Evolutionary conservation across 2,113 vertebrate species (phyloP), one percentile per base, ranked within the genome.

Genomic region (Zonotrichia leucophrys): DNA sequence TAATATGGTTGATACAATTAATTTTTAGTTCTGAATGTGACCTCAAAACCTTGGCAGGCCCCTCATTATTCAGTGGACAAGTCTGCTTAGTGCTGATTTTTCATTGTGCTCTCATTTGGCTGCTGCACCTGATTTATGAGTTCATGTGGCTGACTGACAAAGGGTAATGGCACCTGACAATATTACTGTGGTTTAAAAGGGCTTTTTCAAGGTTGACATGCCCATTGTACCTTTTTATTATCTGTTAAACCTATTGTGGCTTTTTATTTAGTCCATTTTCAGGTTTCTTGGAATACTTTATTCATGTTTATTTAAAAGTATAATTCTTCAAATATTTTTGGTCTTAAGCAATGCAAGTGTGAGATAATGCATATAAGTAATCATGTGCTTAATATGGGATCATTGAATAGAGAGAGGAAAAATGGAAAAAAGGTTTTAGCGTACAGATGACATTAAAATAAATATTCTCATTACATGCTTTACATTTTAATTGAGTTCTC

Each of bases 161-260:
- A 91, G 56, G 73, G n/a, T 76, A 96, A 86, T 75, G 80, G 76
- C 82, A 94, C 68, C 69, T 89, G 74, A 50, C 82, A 86, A 12
- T 62, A 69, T 37, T 68, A 23, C 64, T 6, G 3, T 88, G 73
- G 62, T 84, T 90, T 75, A 83, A 95, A 81, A 91, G 72, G 72
- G 27, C 39, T 80, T 93, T 95, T 95, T 94, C 92, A 95, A 94
- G 92, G 70, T 90, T 92, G 80, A 41, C 15, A 20, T 83, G n/a
- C 39, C 41, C 27, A 33, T 9, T 80, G 44, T 44, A 92, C 62
- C 33, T 75, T 90, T 84, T 90, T 53, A 60, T 68, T 86, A 33
- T 56, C 52, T 42, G 30, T 58, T 87, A 89, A 67, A 33, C 13
- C 6, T 66, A 1, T 70, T 58, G 37, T 83, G 37, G 25, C 14